These are phyloP conservation scores for Vanessa tameamea DNA, from an alignment of 1,140 invertebrate genomes.

Conservation along the genomic window DNA sequence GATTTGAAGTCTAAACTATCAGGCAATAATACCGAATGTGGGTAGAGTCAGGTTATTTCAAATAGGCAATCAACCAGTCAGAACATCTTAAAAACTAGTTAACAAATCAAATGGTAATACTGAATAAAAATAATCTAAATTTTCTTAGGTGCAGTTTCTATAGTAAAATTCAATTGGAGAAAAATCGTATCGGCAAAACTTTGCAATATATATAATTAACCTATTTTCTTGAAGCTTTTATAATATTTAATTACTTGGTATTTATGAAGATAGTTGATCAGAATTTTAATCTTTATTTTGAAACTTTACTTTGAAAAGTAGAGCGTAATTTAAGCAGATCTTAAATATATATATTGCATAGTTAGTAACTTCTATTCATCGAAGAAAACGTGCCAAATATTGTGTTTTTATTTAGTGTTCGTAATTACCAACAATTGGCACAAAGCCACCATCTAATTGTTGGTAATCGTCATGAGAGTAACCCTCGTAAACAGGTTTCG, in stretches of 20 bases:
- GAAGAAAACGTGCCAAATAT: neutral
- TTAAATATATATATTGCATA: constrained; percentile 1
- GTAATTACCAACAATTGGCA: constrained; percentile 49
- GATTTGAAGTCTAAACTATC: neutral
- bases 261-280: too few relatives aligned
- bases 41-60: neutral
- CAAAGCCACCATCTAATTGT: constrained; percentile 57
- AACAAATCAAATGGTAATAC: constrained; percentile 13
- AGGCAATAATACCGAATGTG: neutral
- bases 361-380: neutral
- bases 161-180: neutral
- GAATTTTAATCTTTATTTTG: too few relatives aligned
- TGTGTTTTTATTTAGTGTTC: constrained; percentile 45
- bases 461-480: constrained; percentile 57
- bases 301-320: neutral
- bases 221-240: neutral
- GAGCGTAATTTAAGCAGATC: neutral
- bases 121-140: constrained; percentile 3
- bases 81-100: constrained; percentile 19
- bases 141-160: constrained; percentile 1
- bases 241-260: too few relatives aligned
- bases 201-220: constrained; percentile 2
- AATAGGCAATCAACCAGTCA: neutral
- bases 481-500: constrained; percentile 29
- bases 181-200: neutral